Conservation (phyloP, 2,113 vertebrate species). For the Acrocephalus arundinaceus region DNA sequence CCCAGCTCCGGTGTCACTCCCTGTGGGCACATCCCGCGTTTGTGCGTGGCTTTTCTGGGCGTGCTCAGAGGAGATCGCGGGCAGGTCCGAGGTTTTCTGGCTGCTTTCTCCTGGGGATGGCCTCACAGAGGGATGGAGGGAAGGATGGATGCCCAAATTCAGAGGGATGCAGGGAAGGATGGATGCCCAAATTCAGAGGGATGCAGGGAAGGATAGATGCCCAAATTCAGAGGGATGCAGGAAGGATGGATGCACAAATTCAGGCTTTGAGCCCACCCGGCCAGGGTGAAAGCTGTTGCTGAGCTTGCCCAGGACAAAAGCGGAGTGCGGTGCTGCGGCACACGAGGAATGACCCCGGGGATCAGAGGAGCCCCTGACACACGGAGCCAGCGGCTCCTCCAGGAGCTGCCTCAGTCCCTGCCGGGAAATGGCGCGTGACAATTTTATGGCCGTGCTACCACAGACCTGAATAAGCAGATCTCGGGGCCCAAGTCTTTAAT, state of each 20-base stretch:
- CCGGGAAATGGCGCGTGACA: neutral
- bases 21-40: neutral
- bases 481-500: neutral
- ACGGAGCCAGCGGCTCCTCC: neutral
- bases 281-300: neutral
- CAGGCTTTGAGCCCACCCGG: neutral
- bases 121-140: neutral
- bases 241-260: neutral
- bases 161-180: no score
- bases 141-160: neutral
- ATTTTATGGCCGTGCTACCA: neutral
- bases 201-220: neutral
- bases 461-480: neutral
- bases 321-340: neutral
- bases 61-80: neutral
- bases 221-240: neutral
- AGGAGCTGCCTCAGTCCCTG: neutral
- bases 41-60: fast-evolving
- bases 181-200: neutral
- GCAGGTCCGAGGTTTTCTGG: fast-evolving
- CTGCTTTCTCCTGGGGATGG: neutral
- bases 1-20: fast-evolving
- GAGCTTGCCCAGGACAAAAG: neutral
- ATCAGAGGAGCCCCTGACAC: neutral
- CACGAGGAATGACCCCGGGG: neutral